Evolutionary conservation across 2,888 invertebrate genomes (phyloP).

Genomic region (Macrophya annulata): DNA sequence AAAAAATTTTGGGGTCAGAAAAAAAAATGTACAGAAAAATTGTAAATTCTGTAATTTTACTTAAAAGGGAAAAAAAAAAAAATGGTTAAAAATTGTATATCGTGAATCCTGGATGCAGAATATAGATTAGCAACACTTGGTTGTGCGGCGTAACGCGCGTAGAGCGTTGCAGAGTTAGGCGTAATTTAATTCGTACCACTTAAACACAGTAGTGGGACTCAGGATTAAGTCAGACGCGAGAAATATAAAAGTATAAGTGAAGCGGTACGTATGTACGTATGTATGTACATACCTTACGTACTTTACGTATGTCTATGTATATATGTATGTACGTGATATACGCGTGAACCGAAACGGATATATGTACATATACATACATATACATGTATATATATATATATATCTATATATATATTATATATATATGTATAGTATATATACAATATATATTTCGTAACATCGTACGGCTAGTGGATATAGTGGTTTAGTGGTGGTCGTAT

Average conservation of each 20-base stretch:
- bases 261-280: background rate
- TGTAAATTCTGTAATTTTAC: too few species aligned
- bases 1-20: too few species aligned
- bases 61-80: background rate
- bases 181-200: conserved; percentile 53
- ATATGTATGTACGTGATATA: background rate
- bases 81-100: background rate
- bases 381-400: background rate
- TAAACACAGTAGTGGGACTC: conserved; percentile 48
- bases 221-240: conserved; percentile 42
- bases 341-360: background rate
- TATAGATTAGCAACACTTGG: background rate
- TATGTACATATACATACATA: background rate
- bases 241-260: conserved; percentile 20
- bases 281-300: background rate
- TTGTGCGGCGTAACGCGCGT: conserved; percentile 7
- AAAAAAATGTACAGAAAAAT: too few species aligned
- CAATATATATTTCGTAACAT: background rate
- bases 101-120: background rate
- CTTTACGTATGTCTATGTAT: background rate
- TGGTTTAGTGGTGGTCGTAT: conserved; percentile 61
- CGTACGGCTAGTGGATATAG: conserved; percentile 45
- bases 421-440: background rate
- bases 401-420: background rate
- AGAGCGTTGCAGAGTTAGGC: conserved; percentile 25